Percentiles rank a stretch among this genome's conserved stretches.
Conservation (phyloP, 2,888 invertebrate genomes). For the Teleogryllus oceanicus region DNA sequence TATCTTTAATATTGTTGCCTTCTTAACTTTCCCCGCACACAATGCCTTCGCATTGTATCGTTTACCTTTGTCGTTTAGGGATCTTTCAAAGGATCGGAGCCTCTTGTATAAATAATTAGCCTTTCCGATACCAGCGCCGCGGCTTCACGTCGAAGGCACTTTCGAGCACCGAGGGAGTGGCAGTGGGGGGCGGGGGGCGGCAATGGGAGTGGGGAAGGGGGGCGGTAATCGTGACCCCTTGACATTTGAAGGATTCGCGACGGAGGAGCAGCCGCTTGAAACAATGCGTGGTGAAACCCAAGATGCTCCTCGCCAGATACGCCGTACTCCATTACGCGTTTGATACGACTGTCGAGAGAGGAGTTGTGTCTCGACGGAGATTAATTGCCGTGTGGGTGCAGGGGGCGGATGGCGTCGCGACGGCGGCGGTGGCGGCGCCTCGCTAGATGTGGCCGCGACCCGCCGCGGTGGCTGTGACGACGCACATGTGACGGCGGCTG, state of each 20-base stretch:
- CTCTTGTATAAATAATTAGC: background rate
- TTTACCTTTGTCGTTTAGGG: slow-evolving; percentile 2
- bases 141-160: no score
- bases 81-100: background rate
- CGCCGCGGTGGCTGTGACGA: no score
- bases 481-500: no score
- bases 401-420: background rate
- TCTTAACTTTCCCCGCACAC: background rate
- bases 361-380: background rate
- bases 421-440: no score
- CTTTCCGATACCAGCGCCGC: no score
- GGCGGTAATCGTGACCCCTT: background rate
- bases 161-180: no score
- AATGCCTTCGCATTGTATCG: background rate
- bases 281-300: background rate
- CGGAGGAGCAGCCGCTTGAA: background rate
- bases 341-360: background rate
- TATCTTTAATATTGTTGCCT: background rate
- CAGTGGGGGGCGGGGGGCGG: background rate
- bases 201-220: background rate
- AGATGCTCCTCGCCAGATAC: background rate
- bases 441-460: no score
- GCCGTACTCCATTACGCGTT: background rate
- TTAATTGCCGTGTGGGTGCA: background rate
- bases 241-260: background rate